phyloP scores from a whole-genome alignment of 2,113 vertebrate genomes.

The Nyctereutes procyonoides region DNA sequence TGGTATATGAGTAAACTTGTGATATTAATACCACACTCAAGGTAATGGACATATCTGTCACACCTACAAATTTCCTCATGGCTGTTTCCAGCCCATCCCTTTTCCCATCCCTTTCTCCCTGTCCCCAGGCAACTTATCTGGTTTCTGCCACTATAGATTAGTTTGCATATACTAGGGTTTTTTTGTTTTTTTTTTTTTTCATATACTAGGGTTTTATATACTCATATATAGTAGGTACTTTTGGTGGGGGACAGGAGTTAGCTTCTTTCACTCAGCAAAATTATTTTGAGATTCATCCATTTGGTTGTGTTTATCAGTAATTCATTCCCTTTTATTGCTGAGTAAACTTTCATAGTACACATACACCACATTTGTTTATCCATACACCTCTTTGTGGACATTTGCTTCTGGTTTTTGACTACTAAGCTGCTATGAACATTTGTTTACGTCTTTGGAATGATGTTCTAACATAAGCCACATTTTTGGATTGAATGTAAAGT shows the following conservation, averaged over 20 bases:
- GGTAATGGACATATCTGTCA: not conserved
- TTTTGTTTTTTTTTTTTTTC: too few species aligned
- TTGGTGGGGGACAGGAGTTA: not conserved
- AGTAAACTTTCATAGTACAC: not conserved
- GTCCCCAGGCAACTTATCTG: not conserved
- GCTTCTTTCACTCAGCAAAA: not conserved
- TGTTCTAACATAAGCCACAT: not conserved
- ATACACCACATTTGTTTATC: not conserved
- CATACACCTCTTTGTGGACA: not conserved
- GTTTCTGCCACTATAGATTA: not conserved
- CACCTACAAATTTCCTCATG: not conserved
- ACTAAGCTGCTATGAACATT: not conserved
- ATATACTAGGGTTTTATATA: not conserved
- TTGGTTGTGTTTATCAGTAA: not conserved
- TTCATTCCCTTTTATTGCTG: not conserved
- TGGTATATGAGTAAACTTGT: not conserved
- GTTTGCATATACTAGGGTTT: not conserved
- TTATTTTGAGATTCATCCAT: not conserved
- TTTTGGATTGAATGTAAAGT: not conserved
- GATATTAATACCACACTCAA: too few species aligned
- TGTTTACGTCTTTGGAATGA: not conserved
- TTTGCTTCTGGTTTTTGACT: not conserved
- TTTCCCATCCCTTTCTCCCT: not conserved
- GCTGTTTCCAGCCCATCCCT: too few species aligned
- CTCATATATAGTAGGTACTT: not conserved